phyloP scores from a whole-genome alignment of 2,888 invertebrate genomes.

The Marasmarcha lunaedactyla region DNA sequence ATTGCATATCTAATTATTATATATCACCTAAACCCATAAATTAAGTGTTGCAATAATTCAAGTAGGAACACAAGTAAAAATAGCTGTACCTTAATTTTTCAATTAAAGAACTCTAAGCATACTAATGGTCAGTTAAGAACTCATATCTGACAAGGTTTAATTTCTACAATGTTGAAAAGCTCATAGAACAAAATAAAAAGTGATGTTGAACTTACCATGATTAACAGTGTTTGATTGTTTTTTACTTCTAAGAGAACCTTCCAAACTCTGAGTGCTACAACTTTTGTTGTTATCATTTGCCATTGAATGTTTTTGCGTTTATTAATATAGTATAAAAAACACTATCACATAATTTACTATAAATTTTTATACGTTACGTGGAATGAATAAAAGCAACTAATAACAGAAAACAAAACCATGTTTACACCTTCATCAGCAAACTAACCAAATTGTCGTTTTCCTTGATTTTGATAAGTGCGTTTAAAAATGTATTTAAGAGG shows the following conservation, averaged over 20 bases:
- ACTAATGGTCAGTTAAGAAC: too few species aligned
- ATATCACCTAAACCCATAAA: too few species aligned
- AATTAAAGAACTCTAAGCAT: too few species aligned
- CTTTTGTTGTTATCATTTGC: conserved; percentile 66
- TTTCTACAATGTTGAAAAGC: too few species aligned
- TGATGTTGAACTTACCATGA: conserved; percentile 33
- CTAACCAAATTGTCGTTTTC: conserved; percentile 11
- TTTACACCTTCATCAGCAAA: conserved; percentile 42
- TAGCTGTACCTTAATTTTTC: too few species aligned
- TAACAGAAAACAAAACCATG: conserved; percentile 30
- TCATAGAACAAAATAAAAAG: too few species aligned
- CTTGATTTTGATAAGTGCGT: too few species aligned
- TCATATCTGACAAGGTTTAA: too few species aligned
- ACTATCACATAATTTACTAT: conserved; percentile 15
- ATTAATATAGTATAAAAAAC: background rate
- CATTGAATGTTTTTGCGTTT: conserved; percentile 44
- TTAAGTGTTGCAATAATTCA: too few species aligned
- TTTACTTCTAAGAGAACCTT: conserved; percentile 50
- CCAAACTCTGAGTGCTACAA: conserved; percentile 57
- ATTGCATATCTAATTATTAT: too few species aligned
- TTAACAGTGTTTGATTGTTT: conserved; percentile 40
- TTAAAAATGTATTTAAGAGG: too few species aligned
- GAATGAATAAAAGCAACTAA: conserved; percentile 19
- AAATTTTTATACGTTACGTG: conserved; percentile 2
- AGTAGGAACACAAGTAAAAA: too few species aligned